Evolutionary conservation across 2,113 vertebrate species (phyloP), one percentile per base, ranked within the genome.

Genomic region (Otocyon megalotis): DNA sequence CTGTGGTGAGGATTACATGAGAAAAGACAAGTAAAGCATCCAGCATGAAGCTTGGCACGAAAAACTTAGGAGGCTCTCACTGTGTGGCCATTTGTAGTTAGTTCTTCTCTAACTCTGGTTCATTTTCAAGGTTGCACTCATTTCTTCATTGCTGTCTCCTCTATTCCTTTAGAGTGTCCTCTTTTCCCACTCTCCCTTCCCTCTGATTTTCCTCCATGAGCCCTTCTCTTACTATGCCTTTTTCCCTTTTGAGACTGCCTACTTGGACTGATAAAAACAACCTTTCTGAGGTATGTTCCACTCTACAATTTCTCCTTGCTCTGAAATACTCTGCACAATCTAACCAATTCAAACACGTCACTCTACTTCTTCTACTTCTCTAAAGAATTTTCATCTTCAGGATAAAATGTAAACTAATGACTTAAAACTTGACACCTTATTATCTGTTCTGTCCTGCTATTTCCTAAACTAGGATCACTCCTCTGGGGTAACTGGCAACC

Each of bases 351-450:
- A 79, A 93, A 92, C 69, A 79, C 5, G 14, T 19, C 30, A 71
- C 30, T 79, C 67, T 43, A 86, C 76, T 79, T 86, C 24, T 87
- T 83, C 93, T 11, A 91, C 7, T 71, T 67, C 71, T 62, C 16
- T 79, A 84, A 79, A 20, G 43, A 87, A 48, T 24, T 88, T 95
- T 83, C 20, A 60, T 67, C 60, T 79, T 87, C 56, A 53, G 26
- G 48, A 37, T 92, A 88, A 83, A 95, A 91, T 63, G 74, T 58
- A 88, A 83, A 87, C 9, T 56, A 91, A 90, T 72, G 56, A 71
- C 62, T 65, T 84, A 87, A 93, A 93, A 79, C 10, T 4, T 71
- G 84, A 93, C 19, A 77, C 32, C 0, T 58, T 72, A 93, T 65
- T 54, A 86, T 58, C 50, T 90, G 56, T 26, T 97, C 56, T 53